A percentile compares a stretch with the other conserved stretches of the same genome.
Evolutionary conservation across 1,140 invertebrate species (phyloP).

Genomic region (Rhizoglyphus robini): DNA sequence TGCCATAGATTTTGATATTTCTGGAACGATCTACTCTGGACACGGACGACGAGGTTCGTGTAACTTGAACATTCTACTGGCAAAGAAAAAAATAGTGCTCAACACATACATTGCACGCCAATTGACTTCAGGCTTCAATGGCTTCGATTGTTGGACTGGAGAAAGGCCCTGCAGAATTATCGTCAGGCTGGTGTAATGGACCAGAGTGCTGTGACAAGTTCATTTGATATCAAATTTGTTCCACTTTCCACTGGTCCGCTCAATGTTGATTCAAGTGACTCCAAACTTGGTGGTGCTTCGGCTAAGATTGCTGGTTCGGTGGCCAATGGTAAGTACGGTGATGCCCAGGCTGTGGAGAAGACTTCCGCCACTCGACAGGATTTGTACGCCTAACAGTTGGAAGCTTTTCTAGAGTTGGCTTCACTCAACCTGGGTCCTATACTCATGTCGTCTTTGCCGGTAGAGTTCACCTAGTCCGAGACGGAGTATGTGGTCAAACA

Average conservation of each 20-base stretch:
- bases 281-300: too few relatives aligned
- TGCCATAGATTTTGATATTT: constrained; percentile 65
- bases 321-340: too few relatives aligned
- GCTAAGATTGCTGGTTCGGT: too few relatives aligned
- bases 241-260: constrained; percentile 52
- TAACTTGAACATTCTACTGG: constrained; percentile 69
- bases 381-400: constrained; percentile 68
- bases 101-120: constrained; percentile 63
- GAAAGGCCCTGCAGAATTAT: constrained; percentile 66
- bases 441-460: constrained; percentile 71
- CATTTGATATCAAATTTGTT: constrained; percentile 79
- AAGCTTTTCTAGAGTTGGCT: constrained; percentile 45
- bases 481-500: constrained; percentile 98
- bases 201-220: constrained; percentile 45
- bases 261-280: too few relatives aligned
- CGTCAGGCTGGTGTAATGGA: constrained; percentile 35
- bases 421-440: constrained; percentile 48
- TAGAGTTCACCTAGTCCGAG: constrained; percentile 93
- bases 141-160: constrained; percentile 74
- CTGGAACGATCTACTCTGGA: constrained; percentile 81
- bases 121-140: constrained; percentile 51
- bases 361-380: constrained; percentile 57
- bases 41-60: constrained; percentile 96
- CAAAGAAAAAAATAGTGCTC: constrained; percentile 49
- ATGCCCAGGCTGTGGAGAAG: constrained; percentile 24